These are phyloP conservation scores for Lasioglossum calceatum DNA, from an alignment of 2,888 invertebrate genomes.

Conservation along the genomic window DNA sequence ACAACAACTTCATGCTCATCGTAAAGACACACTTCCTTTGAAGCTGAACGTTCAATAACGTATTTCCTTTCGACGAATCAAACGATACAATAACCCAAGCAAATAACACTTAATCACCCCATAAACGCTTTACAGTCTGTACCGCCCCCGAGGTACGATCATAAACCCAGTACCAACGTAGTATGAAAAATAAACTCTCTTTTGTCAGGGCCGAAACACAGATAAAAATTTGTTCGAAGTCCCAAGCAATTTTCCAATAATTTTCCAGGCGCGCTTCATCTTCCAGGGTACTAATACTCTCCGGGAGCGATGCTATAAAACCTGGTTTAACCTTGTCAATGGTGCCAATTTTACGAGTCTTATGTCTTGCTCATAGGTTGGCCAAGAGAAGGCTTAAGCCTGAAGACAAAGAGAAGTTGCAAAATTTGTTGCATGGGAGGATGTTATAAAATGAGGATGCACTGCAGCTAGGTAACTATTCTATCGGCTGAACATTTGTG, in stretches of 20 bases:
- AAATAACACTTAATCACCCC: not conserved
- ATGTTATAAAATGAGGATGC: too few relatives aligned
- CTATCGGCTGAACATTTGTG: too few relatives aligned
- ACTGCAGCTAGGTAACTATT: too few relatives aligned
- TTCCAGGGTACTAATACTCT: not conserved
- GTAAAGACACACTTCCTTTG: not conserved
- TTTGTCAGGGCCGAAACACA: not conserved
- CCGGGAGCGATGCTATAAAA: not conserved
- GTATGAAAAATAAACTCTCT: not conserved
- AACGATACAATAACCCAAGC: not conserved
- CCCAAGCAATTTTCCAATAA: not conserved
- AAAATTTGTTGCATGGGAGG: too few relatives aligned
- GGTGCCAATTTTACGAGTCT: constrained; percentile 1
- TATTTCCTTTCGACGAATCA: not conserved
- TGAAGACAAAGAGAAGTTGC: not conserved
- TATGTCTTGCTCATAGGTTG: not conserved
- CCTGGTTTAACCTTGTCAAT: constrained; percentile 4
- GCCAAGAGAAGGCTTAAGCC: not conserved
- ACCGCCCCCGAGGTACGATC: not conserved
- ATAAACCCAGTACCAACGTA: not conserved
- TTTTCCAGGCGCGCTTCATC: not conserved
- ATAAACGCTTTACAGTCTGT: not conserved
- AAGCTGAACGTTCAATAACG: not conserved
- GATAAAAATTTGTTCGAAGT: not conserved
- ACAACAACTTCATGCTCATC: not conserved